These are phyloP conservation scores for Eucriotettix oculatus DNA, from an alignment of 2,888 invertebrate species.

Conservation along the genomic window DNA sequence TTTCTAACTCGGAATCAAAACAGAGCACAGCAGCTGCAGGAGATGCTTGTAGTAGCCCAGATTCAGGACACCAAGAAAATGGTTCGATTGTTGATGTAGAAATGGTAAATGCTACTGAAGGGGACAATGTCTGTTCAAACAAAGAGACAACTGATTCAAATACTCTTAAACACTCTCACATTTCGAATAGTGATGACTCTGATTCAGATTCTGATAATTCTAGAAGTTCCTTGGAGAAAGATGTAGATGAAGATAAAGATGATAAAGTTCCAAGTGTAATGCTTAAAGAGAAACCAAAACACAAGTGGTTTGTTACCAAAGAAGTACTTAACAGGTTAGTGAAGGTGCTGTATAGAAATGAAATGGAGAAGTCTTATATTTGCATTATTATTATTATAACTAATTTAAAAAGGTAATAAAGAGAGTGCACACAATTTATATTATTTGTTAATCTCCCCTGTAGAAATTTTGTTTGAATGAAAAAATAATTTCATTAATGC, in stretches of 20 bases:
- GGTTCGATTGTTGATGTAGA: slow-evolving; percentile 2
- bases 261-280: slow-evolving; percentile 24
- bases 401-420: too few species aligned
- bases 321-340: slow-evolving; percentile 48
- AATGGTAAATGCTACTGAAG: slow-evolving; percentile 6
- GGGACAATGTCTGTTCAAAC: not conserved
- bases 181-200: not conserved
- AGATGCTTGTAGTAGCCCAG: slow-evolving; percentile 1
- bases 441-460: too few species aligned
- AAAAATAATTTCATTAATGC: too few species aligned
- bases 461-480: too few species aligned
- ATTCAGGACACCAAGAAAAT: not conserved
- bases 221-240: slow-evolving; percentile 5
- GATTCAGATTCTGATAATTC: slow-evolving; percentile 9
- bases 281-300: slow-evolving; percentile 43
- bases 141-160: not conserved
- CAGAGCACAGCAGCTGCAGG: not conserved
- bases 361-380: not conserved
- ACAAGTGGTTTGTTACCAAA: slow-evolving; percentile 46
- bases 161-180: not conserved
- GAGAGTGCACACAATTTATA: too few species aligned
- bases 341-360: not conserved
- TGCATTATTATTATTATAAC: too few species aligned
- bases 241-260: slow-evolving; percentile 11
- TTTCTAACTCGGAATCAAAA: not conserved